Percentiles rank a stretch among this genome's conserved stretches.
These are phyloP conservation scores for Leptoteleia sp. DNA, from an alignment of 1,140 invertebrate species.

Conservation along the genomic window DNA sequence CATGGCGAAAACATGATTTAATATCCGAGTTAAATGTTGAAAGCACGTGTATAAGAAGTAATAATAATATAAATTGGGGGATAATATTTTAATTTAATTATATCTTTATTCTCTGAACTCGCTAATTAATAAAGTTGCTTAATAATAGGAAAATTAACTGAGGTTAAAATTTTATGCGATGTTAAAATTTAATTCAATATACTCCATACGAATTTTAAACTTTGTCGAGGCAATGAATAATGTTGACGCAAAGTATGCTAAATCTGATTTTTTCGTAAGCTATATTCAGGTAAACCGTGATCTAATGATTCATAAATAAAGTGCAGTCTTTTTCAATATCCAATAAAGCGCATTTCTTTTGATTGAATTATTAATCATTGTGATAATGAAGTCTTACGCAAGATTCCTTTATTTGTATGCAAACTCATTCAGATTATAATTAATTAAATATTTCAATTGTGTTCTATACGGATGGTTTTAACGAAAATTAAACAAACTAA, in stretches of 20 bases:
- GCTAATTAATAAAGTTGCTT: conserved; percentile 13
- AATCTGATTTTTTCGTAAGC: conserved; percentile 6
- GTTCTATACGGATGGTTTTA: no score
- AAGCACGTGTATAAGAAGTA: no score
- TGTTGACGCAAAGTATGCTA: not conserved
- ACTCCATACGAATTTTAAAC: conserved; percentile 28
- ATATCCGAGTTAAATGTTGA: not conserved
- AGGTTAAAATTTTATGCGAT: conserved; percentile 19
- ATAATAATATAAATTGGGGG: no score
- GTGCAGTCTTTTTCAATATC: no score
- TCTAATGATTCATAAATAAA: conserved; percentile 28
- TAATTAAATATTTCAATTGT: no score
- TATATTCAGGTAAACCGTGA: conserved; percentile 30
- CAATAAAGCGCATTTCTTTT: no score
- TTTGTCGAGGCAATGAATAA: conserved; percentile 5
- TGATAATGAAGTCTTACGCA: no score
- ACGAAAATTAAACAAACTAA: no score
- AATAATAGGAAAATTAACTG: conserved; percentile 17
- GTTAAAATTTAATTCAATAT: conserved; percentile 28
- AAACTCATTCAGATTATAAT: no score
- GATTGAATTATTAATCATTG: no score
- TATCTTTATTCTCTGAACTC: conserved; percentile 1
- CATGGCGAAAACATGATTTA: no score
- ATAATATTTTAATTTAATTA: not conserved
- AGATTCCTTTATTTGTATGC: no score